Conservation (phyloP, 2,797 vertebrate species). For the Pipistrellus kuhlii region DNA sequence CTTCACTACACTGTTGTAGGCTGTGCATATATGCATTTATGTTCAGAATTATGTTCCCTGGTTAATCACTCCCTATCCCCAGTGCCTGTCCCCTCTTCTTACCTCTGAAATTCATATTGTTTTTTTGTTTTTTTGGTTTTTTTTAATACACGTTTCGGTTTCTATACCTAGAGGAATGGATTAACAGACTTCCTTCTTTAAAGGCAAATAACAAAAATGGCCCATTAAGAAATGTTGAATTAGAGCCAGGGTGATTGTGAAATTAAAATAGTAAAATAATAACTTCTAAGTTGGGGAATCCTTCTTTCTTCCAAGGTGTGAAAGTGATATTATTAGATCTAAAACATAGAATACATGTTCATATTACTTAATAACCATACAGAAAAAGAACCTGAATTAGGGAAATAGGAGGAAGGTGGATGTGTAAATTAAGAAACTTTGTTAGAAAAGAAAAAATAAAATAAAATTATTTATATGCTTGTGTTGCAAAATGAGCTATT, state of each 20-base stretch:
- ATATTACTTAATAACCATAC: background rate
- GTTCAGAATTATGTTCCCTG: too few relatives aligned
- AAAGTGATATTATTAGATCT: background rate
- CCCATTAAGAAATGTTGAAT: background rate
- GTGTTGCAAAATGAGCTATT: constrained; percentile 75
- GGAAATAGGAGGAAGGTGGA: constrained; percentile 51
- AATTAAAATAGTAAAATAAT: constrained; percentile 4
- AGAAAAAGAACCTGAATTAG: constrained; percentile 28
- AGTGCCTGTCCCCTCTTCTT: too few relatives aligned
- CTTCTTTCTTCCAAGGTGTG: background rate
- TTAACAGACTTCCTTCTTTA: background rate
- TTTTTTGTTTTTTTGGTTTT: background rate
- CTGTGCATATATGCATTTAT: too few relatives aligned
- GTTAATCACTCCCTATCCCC: too few relatives aligned
- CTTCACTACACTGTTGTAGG: too few relatives aligned
- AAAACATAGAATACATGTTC: background rate
- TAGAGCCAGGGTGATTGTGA: background rate
- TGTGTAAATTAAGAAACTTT: constrained; percentile 44
- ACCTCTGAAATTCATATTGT: too few relatives aligned
- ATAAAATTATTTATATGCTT: constrained; percentile 71
- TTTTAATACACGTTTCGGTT: background rate
- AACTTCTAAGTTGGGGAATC: background rate
- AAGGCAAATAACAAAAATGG: background rate
- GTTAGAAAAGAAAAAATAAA: constrained; percentile 51
- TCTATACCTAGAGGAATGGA: background rate